Base-by-base conservation (phyloP, 1,140 invertebrate genomes). In the Bombus sibiricus region DNA sequence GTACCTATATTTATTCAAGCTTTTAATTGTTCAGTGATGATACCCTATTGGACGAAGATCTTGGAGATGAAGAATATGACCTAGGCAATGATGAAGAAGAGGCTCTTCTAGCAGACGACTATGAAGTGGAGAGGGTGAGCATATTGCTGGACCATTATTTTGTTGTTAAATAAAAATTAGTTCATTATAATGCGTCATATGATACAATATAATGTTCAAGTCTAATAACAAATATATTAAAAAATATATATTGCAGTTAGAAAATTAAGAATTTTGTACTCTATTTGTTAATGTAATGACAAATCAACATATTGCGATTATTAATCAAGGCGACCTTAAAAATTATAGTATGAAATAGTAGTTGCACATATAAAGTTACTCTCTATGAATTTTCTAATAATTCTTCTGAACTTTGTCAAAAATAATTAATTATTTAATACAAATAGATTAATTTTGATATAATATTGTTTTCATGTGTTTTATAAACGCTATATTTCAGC, bases 71-170 rank as follows among this genome's bases (percentile, higher is more conserved):
- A 78, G 95, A 94, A 22, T 95, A 95, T 86, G 94, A 95, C 81
- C 90, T 95, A 57, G 94, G 95, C 80, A 95, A 95, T 86, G 95
- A 95, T 76, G 95, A 95, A 83, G 95, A 95, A 92, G 95, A 95
- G 88, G 95, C 95, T 8, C 92, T 95, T 47, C 90, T 95, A 91
- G 95, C 95, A 22, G 95, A 95, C 85, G 95, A 95, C 92, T 94
- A 93, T 93, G 94, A 95, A 88, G 80, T 93, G 84, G 95, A 95
- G 77, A 94, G 92, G 94, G 95, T 95, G 92, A 95, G 94, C 91
- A 92, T 92, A 87, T 89, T 90, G 91, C 90, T 92, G 88, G 86
- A 91, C 85, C 75, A 91, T 91, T 93, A 87, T 83, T 88, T 83
- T 88, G 43, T 86, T 86, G 37, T 86, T 85, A 88, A 77, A 81